phyloP scores from a whole-genome alignment of 1,140 invertebrate species.

The Myzus persicae region DNA sequence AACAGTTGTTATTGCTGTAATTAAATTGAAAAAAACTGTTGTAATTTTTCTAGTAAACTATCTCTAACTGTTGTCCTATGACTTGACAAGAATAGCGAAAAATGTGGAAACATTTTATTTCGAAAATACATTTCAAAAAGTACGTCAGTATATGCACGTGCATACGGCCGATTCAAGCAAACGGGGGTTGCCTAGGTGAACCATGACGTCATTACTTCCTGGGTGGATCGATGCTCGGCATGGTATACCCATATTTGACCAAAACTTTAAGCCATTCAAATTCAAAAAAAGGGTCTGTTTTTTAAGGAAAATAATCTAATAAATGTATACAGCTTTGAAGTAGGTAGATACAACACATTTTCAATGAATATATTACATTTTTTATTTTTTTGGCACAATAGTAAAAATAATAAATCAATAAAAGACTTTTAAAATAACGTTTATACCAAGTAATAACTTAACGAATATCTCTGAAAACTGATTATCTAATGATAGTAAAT shows the following conservation, averaged over 20 bases:
- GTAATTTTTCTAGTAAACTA: not conserved
- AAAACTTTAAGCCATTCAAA: not conserved
- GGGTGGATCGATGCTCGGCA: conserved; percentile 41
- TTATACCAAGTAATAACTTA: not conserved
- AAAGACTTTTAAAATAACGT: not conserved
- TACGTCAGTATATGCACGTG: not conserved
- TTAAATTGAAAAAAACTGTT: not conserved
- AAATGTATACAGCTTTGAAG: not conserved
- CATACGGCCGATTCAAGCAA: conserved; percentile 26
- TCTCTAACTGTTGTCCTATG: not conserved
- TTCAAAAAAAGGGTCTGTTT: conserved; percentile 13
- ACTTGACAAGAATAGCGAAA: no score
- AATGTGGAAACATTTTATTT: not conserved
- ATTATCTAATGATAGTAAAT: not conserved
- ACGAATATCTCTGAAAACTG: not conserved
- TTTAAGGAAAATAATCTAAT: not conserved
- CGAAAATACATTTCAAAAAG: not conserved
- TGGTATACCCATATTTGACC: not conserved
- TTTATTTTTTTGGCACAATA: not conserved
- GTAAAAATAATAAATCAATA: not conserved
- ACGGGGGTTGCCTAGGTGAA: conserved; percentile 58
- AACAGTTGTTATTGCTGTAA: not conserved
- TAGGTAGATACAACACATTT: not conserved
- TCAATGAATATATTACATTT: not conserved
- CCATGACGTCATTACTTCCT: conserved; percentile 45